Percentiles rank a stretch among this genome's conserved stretches.
These are phyloP conservation scores for Diaperis boleti DNA, from an alignment of 2,888 invertebrate species.

Conservation along the genomic window DNA sequence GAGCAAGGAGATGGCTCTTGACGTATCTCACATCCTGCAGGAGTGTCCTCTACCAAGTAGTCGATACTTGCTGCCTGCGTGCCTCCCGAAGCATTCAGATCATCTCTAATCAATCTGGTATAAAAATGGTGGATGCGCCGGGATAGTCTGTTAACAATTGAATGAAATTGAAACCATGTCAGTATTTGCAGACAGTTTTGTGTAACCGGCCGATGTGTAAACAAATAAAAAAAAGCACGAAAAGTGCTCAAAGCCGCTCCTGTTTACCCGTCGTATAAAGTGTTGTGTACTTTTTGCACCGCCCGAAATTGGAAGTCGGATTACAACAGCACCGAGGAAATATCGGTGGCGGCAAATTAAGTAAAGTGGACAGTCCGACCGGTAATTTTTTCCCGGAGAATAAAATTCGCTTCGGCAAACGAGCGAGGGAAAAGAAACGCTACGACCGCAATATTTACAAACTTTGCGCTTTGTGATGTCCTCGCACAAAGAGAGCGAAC, in stretches of 20 bases:
- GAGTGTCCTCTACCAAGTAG: slow-evolving; percentile 3
- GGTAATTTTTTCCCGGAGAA: not conserved
- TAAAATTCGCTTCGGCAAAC: not conserved
- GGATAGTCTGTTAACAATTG: not conserved
- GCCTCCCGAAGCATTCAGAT: too few species aligned
- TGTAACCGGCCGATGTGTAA: too few species aligned
- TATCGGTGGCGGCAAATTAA: not conserved
- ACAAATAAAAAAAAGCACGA: too few species aligned
- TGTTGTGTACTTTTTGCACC: not conserved
- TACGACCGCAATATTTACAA: not conserved
- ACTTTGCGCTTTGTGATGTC: not conserved
- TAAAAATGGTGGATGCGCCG: not conserved
- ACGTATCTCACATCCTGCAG: slow-evolving; percentile 17
- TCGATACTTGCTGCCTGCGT: not conserved
- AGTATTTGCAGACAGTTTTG: not conserved
- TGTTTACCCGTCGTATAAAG: not conserved
- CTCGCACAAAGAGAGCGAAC: not conserved
- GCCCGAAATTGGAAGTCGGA: slow-evolving; percentile 16
- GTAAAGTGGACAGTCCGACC: not conserved
- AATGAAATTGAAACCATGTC: not conserved
- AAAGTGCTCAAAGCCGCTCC: too few species aligned
- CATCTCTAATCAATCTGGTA: too few species aligned
- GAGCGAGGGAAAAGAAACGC: not conserved
- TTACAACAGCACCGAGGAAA: slow-evolving; percentile 21
- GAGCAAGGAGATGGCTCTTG: slow-evolving; percentile 26